Conservation (phyloP, 2,888 invertebrate species). For the Margaritifera margaritifera region DNA sequence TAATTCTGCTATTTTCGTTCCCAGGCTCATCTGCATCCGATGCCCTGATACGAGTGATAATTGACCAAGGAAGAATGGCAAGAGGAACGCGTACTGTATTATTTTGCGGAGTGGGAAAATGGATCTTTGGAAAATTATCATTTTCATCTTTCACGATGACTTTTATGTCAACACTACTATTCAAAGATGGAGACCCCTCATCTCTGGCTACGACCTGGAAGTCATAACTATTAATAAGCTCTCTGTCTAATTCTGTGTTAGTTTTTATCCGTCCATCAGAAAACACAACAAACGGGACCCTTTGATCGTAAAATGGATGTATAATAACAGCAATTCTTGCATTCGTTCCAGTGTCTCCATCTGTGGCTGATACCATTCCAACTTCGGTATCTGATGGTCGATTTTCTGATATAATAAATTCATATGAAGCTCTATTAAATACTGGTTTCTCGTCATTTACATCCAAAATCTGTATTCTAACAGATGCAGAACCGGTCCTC, state of each 20-base stretch:
- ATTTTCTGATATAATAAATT: slow-evolving; percentile 76
- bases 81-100: slow-evolving; percentile 47
- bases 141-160: slow-evolving; percentile 63
- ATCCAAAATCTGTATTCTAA: slow-evolving; percentile 84
- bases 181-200: slow-evolving; percentile 44
- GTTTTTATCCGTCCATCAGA: slow-evolving; percentile 55
- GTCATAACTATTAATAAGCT: slow-evolving; percentile 45
- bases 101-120: slow-evolving; percentile 50
- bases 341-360: slow-evolving; percentile 29
- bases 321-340: slow-evolving; percentile 6
- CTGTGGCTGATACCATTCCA: slow-evolving; percentile 64
- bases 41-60: slow-evolving; percentile 46
- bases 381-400: slow-evolving; percentile 55
- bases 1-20: slow-evolving; percentile 49
- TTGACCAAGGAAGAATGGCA: slow-evolving; percentile 37
- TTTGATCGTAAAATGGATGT: slow-evolving; percentile 1
- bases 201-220: slow-evolving; percentile 61
- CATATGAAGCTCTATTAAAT: slow-evolving; percentile 90
- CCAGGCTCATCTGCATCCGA: slow-evolving; percentile 49
- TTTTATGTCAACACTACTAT: slow-evolving; percentile 49
- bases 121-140: slow-evolving; percentile 61
- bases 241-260: slow-evolving; percentile 53
- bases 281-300: slow-evolving; percentile 54
- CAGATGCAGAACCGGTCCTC: slow-evolving; percentile 90
- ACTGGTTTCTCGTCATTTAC: slow-evolving; percentile 94